A percentile compares a stretch with the other conserved stretches of the same genome.
Conservation (phyloP, 2,888 invertebrate genomes). For the Bedellia somnulentella region DNA sequence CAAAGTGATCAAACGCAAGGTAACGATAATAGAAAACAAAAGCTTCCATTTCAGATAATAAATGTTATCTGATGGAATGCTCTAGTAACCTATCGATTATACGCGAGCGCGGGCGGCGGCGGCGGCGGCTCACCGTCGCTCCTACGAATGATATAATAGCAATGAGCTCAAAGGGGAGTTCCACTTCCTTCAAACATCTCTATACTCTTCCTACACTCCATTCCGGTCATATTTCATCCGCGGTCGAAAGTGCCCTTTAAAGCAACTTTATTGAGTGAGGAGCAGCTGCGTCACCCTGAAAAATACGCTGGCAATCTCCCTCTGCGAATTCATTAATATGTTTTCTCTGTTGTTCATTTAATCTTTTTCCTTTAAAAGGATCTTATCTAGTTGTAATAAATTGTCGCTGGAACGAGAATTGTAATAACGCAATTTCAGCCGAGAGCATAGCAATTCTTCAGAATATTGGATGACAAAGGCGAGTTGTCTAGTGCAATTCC, state of each 20-base stretch:
- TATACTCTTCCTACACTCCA: slow-evolving; percentile 9
- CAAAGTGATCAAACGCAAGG: too few species aligned
- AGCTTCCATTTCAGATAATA: too few species aligned
- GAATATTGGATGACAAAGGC: slow-evolving; percentile 34
- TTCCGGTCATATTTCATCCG: slow-evolving; percentile 17
- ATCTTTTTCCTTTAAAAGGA: too few species aligned
- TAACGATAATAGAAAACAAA: too few species aligned
- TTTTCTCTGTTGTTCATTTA: too few species aligned
- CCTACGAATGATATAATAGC: slow-evolving; percentile 17
- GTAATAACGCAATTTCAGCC: too few species aligned
- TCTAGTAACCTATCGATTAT: slow-evolving; percentile 20
- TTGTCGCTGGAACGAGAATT: too few species aligned
- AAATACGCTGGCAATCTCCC: too few species aligned
- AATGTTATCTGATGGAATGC: slow-evolving; percentile 7
- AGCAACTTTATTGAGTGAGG: slow-evolving; percentile 31
- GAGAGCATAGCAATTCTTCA: too few species aligned
- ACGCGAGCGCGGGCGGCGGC: slow-evolving; percentile 15
- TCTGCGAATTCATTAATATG: too few species aligned
- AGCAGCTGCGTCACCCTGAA: slow-evolving; percentile 26
- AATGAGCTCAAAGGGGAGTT: slow-evolving; percentile 6
- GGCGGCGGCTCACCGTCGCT: slow-evolving; percentile 17
- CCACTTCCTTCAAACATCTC: slow-evolving; percentile 12
- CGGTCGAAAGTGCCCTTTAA: slow-evolving; percentile 26
- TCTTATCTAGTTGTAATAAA: too few species aligned
- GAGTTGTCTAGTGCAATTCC: slow-evolving; percentile 31